These are phyloP conservation scores for Micrasema longulum DNA, from an alignment of 1,140 invertebrate genomes.

Conservation along the genomic window DNA sequence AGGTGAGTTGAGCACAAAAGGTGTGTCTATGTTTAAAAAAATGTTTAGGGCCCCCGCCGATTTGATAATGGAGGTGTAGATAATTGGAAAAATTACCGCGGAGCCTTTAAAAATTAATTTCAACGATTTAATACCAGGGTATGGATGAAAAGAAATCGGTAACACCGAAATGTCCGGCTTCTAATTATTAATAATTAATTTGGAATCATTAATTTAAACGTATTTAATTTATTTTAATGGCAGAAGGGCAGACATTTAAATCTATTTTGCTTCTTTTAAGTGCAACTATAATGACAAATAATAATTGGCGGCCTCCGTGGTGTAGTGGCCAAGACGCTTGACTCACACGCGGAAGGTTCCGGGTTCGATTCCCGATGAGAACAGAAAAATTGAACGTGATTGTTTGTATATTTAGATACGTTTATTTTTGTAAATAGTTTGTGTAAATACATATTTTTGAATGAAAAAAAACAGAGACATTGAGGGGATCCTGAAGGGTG, in stretches of 20 bases:
- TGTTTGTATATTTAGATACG: no score
- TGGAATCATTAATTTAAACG: neutral
- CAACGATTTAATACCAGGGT: constrained; percentile 1
- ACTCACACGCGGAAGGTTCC: no score
- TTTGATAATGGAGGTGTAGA: constrained; percentile 10
- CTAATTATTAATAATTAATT: constrained; percentile 7
- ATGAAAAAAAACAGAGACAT: no score
- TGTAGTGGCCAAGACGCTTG: no score
- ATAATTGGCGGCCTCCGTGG: no score
- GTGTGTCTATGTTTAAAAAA: constrained; percentile 12
- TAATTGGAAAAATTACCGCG: neutral
- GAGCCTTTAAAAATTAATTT: constrained; percentile 25
- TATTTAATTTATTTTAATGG: neutral
- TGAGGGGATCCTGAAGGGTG: no score
- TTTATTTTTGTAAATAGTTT: no score
- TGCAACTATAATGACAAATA: neutral
- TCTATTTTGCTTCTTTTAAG: neutral
- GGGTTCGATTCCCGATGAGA: no score
- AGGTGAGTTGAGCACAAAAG: constrained; percentile 6
- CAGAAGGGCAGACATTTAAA: neutral
- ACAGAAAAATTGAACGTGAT: no score
- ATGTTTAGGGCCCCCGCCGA: neutral
- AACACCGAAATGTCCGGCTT: neutral
- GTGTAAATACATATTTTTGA: no score
- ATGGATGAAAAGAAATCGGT: neutral